Conservation (phyloP, 2,113 vertebrate species). For the Muntiacus muntjak region DNA sequence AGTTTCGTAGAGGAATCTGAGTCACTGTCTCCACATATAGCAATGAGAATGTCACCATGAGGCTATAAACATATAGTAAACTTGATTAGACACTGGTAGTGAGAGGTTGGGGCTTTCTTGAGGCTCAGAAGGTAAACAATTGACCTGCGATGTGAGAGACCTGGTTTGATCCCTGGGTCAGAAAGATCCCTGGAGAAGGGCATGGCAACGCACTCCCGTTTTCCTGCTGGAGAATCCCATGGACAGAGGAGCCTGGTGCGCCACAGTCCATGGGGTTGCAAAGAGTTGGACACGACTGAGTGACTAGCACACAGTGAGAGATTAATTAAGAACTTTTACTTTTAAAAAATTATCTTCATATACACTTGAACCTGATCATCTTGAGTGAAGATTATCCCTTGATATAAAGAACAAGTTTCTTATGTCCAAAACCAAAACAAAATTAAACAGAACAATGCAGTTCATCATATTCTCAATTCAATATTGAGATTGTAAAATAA, state of each 20-base stretch:
- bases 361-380: background rate
- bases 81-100: background rate
- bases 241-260: background rate
- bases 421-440: background rate
- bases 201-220: background rate
- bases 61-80: background rate
- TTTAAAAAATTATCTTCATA: background rate
- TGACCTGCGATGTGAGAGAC: background rate
- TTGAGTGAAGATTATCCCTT: background rate
- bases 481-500: background rate
- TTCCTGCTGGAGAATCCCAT: background rate
- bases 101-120: background rate
- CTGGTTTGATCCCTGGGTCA: background rate
- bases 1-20: background rate
- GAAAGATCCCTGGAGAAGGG: background rate
- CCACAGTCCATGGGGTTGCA: background rate
- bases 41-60: background rate
- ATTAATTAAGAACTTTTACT: background rate
- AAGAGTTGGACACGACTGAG: fast-evolving
- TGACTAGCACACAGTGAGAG: background rate
- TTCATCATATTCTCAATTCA: background rate
- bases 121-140: background rate
- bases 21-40: background rate
- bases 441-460: background rate
- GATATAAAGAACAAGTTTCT: background rate